Conservation (phyloP, 30 jellyfish, hydroid and myxozoan genomes). For the Mastigias papua region DNA sequence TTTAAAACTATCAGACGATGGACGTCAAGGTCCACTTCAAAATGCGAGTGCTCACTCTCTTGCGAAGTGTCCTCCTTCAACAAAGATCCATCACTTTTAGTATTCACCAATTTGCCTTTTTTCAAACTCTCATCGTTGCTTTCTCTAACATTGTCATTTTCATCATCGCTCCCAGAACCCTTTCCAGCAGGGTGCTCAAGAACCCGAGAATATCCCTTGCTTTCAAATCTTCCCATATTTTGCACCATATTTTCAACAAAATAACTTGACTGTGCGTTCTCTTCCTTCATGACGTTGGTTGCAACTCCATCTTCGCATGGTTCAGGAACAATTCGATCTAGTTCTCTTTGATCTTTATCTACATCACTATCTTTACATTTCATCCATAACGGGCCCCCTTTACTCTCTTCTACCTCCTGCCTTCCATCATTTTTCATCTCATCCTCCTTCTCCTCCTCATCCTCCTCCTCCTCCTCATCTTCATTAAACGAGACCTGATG, state of each 20-base stretch:
- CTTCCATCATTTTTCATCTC: constrained; percentile 12
- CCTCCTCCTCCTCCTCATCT: constrained; percentile 52
- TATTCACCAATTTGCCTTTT: neutral
- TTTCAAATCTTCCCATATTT: neutral
- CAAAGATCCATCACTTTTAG: neutral
- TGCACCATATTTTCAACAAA: neutral
- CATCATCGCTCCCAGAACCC: neutral
- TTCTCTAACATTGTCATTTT: neutral
- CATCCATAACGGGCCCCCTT: neutral
- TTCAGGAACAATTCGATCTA: neutral
- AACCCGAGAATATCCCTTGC: neutral
- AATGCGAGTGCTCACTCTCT: neutral
- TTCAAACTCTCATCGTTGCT: neutral
- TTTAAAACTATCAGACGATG: neutral
- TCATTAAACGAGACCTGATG: constrained; percentile 68
- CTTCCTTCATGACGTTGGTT: neutral
- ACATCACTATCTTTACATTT: neutral
- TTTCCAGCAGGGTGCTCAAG: neutral
- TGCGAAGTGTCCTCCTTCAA: neutral
- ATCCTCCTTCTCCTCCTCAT: constrained; percentile 56
- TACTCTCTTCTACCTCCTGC: neutral
- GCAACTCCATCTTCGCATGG: neutral
- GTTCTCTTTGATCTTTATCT: neutral
- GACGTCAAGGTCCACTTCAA: neutral
- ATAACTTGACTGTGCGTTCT: neutral